Evolutionary conservation across 2,113 vertebrate genomes (phyloP).

Genomic region (Ariopsis seemanni): DNA sequence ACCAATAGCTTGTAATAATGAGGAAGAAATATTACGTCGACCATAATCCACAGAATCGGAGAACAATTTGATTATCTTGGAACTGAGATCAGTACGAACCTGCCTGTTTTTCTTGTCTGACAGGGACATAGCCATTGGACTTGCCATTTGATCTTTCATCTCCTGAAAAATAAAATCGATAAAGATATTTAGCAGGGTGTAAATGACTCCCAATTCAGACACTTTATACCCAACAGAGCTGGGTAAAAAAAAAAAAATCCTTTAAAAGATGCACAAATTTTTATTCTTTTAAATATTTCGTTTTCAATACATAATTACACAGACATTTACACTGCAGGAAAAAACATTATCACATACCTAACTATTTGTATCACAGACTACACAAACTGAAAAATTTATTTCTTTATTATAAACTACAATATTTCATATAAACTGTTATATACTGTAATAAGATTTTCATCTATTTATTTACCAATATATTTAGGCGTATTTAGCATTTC

Average conservation of each 20-base stretch:
- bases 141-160: slow-evolving; percentile 96
- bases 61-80: background rate
- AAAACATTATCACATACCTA: background rate
- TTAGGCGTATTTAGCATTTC: background rate
- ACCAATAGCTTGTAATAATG: background rate
- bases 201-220: background rate
- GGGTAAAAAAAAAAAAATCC: background rate
- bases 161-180: slow-evolving; percentile 71
- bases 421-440: background rate
- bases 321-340: background rate
- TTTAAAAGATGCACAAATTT: background rate
- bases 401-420: background rate
- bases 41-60: background rate
- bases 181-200: background rate
- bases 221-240: background rate
- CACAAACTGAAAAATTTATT: background rate
- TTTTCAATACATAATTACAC: background rate
- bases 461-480: background rate
- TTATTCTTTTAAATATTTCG: background rate
- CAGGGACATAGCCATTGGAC: slow-evolving; percentile 77
- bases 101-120: slow-evolving; percentile 85
- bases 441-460: background rate
- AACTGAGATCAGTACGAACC: slow-evolving; percentile 71
- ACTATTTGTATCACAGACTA: background rate
- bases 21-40: background rate